Evolutionary conservation across 1,140 invertebrate species (phyloP), one percentile per base, ranked within the genome.

Genomic region (Hycleus cichorii): DNA sequence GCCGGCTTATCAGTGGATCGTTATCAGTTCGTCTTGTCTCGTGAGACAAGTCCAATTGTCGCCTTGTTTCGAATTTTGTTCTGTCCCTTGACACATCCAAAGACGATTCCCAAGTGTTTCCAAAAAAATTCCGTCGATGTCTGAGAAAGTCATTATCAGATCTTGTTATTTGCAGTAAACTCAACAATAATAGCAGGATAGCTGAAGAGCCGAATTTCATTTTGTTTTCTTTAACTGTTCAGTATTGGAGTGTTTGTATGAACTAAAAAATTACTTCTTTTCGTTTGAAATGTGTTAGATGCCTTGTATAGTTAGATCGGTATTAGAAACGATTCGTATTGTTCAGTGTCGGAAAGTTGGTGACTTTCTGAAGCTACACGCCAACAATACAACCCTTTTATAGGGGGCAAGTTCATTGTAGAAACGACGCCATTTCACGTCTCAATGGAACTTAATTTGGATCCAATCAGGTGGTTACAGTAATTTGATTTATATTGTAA

Each of bases 281-380:
- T 12, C 11, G 9, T 45, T 27, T 32, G 32, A 5, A 5, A 7
- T 32, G 2, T 32, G 1, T 32, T 32, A 27, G 43, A 45, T 53
- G 51, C 44, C 51, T n/a, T 53, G 51, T 53, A 53, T 53, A 46
- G 51, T 53, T 53, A 46, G 43, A 32, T 53, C 51, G 18, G 51
- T 53, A 39, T 53, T 53, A 46, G 46, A 53, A 50, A 40, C 11
- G 2, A 18, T 18, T 5, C 32, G 32, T 5, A 5, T 26, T 53
- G 51, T 46, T 53, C 38, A 11, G 32, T 46, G 51, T 53, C 39
- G 46, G 42, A 43, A 40, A 53, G 27, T 42, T 45, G 44, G 44
- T 11, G 51, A 53, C 51, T 53, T 53, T 53, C 51, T 53, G 51
- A 27, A 6, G 51, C 10, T 2, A n/a, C 51, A 3, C 5, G 51